Evolutionary conservation across 2,113 vertebrate species (phyloP).

Genomic region (Platanista minor): DNA sequence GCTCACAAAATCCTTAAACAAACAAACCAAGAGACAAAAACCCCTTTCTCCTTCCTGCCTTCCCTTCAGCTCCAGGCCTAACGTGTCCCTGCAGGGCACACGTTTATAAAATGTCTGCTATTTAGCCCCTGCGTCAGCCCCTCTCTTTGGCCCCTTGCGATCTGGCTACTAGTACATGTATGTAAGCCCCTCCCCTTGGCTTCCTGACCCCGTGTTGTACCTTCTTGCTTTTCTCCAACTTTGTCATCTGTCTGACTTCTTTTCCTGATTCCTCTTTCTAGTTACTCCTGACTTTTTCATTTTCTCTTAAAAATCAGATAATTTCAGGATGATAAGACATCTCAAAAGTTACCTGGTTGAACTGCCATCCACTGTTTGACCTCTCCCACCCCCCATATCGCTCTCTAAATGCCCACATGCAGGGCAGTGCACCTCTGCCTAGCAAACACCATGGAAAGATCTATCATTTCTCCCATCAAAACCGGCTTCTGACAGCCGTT

Average conservation of each 20-base stretch:
- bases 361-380: not conserved
- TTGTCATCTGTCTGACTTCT: not conserved
- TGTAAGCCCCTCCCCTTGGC: not conserved
- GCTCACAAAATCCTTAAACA: not conserved
- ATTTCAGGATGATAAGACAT: not conserved
- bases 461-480: not conserved
- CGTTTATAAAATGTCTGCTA: accelerated
- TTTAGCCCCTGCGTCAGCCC: accelerated
- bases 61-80: accelerated
- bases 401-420: not conserved
- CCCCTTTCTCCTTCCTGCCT: not conserved
- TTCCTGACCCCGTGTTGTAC: accelerated
- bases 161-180: not conserved
- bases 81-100: accelerated
- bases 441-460: accelerated
- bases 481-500: not conserved
- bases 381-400: accelerated
- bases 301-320: not conserved
- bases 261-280: not conserved
- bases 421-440: too few species aligned
- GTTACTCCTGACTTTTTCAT: not conserved
- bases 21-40: not conserved
- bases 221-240: not conserved
- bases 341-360: not conserved
- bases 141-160: not conserved